Percentiles rank a stretch among this genome's conserved stretches.
Conservation (phyloP, 2,113 vertebrate genomes). For the Xiphophorus couchianus region DNA sequence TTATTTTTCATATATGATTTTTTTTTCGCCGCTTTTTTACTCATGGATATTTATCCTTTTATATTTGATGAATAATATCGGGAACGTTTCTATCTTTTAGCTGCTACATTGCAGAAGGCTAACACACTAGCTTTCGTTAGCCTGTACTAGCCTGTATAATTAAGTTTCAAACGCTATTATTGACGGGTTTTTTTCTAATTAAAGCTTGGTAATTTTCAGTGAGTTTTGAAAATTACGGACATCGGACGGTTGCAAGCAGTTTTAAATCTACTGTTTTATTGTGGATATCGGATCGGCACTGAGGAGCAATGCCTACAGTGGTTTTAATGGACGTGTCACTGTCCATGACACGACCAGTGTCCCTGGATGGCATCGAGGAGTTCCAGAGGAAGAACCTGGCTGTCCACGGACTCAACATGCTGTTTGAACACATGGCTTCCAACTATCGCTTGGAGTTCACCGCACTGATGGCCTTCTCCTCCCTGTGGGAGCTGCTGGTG, state of each 20-base stretch:
- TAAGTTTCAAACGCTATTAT: not conserved
- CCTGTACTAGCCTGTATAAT: not conserved
- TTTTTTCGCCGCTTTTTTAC: not conserved
- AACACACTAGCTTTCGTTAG: constrained; percentile 30
- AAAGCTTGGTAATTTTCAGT: not conserved
- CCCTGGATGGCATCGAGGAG: constrained; percentile 90
- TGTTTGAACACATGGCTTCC: constrained; percentile 98
- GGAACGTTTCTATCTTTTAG: not conserved
- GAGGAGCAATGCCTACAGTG: constrained; percentile 90
- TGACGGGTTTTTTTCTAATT: not conserved
- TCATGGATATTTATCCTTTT: not conserved
- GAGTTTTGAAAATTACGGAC: not conserved
- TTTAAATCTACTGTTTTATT: not conserved
- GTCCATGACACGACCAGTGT: constrained; percentile 97
- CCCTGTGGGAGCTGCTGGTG: constrained; percentile 94
- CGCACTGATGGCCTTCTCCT: constrained; percentile 92
- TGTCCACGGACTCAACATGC: constrained; percentile 94
- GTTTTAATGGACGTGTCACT: constrained; percentile 97
- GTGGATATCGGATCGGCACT: not conserved
- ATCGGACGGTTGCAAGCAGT: not conserved
- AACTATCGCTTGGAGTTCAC: constrained; percentile 98
- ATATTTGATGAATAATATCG: not conserved
- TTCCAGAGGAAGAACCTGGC: constrained; percentile 96
- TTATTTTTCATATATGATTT: not conserved
- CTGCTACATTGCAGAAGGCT: not conserved